A percentile compares a stretch with the other conserved stretches of the same genome.
These are phyloP conservation scores for Marisa cornuarietis DNA, from an alignment of 1,140 invertebrate genomes.

Conservation along the genomic window DNA sequence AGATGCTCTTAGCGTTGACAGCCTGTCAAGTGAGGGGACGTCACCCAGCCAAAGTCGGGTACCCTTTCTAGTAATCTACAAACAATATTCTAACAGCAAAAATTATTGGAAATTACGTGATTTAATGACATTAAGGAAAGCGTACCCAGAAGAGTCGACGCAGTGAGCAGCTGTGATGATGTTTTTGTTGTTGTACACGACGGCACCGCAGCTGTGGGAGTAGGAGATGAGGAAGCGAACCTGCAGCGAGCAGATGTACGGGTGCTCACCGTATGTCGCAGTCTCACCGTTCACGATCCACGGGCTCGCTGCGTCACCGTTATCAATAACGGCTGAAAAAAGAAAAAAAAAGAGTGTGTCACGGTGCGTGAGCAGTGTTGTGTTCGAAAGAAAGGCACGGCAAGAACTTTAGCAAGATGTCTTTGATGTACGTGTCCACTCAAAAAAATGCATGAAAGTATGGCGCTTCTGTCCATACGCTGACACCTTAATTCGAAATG, in stretches of 20 bases:
- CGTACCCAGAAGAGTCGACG: conserved; percentile 3
- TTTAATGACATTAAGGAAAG: background rate
- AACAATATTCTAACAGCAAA: no score
- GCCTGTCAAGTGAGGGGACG: no score
- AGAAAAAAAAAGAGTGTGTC: background rate
- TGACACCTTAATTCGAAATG: no score
- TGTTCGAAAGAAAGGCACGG: background rate
- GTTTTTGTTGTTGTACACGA: conserved; percentile 1
- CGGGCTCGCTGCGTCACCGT: background rate
- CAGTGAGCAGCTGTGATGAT: conserved; percentile 26
- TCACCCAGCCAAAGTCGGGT: no score
- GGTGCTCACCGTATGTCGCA: conserved; percentile 16
- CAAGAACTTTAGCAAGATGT: background rate
- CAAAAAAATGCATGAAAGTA: no score
- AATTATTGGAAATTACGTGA: no score
- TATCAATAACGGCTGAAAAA: background rate
- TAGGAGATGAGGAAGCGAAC: background rate
- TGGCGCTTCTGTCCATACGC: no score
- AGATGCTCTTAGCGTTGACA: no score
- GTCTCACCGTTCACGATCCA: conserved; percentile 12
- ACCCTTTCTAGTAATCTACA: no score
- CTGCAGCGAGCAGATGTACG: conserved; percentile 26
- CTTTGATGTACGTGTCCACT: no score
- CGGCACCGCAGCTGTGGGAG: conserved; percentile 23
- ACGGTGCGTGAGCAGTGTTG: background rate